These are phyloP conservation scores for Drosophila punjabiensis DNA, from an alignment of 1,140 invertebrate species.

Conservation along the genomic window DNA sequence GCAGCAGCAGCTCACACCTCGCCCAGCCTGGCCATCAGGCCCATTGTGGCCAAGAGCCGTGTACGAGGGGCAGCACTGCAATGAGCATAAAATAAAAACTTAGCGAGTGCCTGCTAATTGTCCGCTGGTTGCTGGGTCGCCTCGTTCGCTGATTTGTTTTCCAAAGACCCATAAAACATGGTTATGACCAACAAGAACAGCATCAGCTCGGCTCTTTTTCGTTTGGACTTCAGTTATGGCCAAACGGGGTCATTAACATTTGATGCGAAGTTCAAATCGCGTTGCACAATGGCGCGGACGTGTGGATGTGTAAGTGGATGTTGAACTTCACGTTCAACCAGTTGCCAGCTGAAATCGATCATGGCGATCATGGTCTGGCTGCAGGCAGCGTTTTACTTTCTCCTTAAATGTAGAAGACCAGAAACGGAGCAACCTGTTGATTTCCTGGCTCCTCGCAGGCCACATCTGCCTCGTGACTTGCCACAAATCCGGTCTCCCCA, in stretches of 20 bases:
- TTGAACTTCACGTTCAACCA: constrained; percentile 69
- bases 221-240: constrained; percentile 17
- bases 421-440: constrained; percentile 62
- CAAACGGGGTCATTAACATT: constrained; percentile 78
- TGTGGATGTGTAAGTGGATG: constrained; percentile 30
- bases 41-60: constrained; percentile 10
- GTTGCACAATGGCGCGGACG: constrained; percentile 58
- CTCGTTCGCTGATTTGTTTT: constrained; percentile 55
- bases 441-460: constrained; percentile 61
- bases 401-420: constrained; percentile 80
- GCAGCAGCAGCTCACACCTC: constrained; percentile 39
- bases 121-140: constrained; percentile 46
- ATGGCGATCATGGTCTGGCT: constrained; percentile 9
- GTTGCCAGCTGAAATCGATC: constrained; percentile 53
- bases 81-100: constrained; percentile 48
- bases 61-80: constrained; percentile 24
- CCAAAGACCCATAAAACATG: constrained; percentile 46
- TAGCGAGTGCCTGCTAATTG: constrained; percentile 69
- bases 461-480: constrained; percentile 79
- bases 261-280: constrained; percentile 63
- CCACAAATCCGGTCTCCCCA: constrained; percentile 67
- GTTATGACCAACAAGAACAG: constrained; percentile 52
- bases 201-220: constrained; percentile 10
- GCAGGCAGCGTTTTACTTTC: constrained; percentile 67
- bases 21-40: constrained; percentile 12